phyloP scores from a whole-genome alignment of 2,113 vertebrate species.

The Ursus arctos region DNA sequence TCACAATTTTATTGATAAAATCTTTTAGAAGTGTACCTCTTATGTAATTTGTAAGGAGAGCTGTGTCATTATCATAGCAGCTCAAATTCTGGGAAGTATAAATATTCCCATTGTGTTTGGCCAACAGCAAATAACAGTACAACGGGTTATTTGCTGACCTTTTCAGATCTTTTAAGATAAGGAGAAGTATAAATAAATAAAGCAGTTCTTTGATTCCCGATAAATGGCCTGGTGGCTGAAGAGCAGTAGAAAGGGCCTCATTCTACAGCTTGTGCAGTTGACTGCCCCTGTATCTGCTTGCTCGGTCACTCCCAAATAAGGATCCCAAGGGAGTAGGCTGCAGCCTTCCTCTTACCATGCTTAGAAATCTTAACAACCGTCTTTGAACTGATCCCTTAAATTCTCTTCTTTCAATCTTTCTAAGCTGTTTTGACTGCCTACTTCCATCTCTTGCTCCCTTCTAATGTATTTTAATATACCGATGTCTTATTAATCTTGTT shows the following conservation, averaged over 20 bases:
- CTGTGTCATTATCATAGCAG: not conserved
- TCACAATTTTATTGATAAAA: conserved; percentile 58
- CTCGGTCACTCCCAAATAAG: not conserved
- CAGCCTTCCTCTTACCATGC: not conserved
- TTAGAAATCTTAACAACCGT: not conserved
- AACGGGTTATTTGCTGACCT: conserved; percentile 60
- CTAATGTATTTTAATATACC: not conserved
- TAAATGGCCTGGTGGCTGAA: conserved; percentile 11
- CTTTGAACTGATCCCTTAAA: not conserved
- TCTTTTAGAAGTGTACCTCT: conserved; percentile 40
- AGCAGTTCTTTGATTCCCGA: conserved; percentile 62
- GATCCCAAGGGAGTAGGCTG: not conserved
- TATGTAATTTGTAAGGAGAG: conserved; percentile 42
- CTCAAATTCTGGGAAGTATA: conserved; percentile 16
- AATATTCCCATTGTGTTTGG: conserved; percentile 45
- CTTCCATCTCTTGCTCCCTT: not conserved
- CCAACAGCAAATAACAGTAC: not conserved
- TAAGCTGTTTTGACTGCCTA: not conserved
- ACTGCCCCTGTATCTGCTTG: not conserved
- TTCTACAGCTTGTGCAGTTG: not conserved
- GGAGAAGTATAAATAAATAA: conserved; percentile 68
- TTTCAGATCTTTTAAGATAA: conserved; percentile 59
- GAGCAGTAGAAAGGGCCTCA: not conserved
- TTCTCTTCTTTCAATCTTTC: not conserved
- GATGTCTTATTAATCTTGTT: not conserved